Conservation (phyloP, 2,888 invertebrate genomes). For the Drosophila flavopinicola region DNA sequence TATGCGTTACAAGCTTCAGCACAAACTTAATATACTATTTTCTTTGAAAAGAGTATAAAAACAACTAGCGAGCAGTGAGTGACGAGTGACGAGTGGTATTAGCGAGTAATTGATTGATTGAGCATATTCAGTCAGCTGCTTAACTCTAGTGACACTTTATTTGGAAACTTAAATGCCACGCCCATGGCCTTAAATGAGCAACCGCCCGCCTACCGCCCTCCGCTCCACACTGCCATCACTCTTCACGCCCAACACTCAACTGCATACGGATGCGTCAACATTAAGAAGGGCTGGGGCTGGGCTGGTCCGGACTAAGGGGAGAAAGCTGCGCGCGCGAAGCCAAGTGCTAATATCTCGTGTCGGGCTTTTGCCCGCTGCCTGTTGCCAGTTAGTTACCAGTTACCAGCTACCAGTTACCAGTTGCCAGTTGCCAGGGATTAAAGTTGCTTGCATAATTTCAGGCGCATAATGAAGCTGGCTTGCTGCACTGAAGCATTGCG, state of each 20-base stretch:
- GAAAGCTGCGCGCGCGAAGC: neutral
- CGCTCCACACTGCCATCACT: neutral
- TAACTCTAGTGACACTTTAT: conserved; percentile 16
- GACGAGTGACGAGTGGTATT: neutral
- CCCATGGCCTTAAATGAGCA: conserved; percentile 32
- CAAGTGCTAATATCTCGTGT: conserved; percentile 57
- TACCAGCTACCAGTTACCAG: conserved; percentile 32
- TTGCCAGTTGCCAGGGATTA: conserved; percentile 60
- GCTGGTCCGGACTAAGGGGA: neutral
- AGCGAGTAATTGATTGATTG: conserved; percentile 46
- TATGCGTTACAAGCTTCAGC: no score
- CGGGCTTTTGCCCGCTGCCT: conserved; percentile 32
- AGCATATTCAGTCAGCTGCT: conserved; percentile 36
- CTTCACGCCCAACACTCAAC: neutral
- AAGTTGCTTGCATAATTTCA: conserved; percentile 73
- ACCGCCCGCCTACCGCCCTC: neutral
- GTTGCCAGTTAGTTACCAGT: conserved; percentile 45
- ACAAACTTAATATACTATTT: no score
- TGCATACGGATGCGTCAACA: conserved; percentile 12
- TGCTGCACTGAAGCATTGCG: conserved; percentile 28
- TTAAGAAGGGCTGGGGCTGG: conserved; percentile 22
- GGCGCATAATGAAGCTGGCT: conserved; percentile 65
- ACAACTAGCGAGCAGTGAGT: conserved; percentile 6
- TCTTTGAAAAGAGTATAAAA: no score
- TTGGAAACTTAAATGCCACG: conserved; percentile 35